Percentiles rank a stretch among this genome's conserved stretches.
Evolutionary conservation across 1,140 invertebrate genomes (phyloP).

Genomic region (Eumaeus atala): DNA sequence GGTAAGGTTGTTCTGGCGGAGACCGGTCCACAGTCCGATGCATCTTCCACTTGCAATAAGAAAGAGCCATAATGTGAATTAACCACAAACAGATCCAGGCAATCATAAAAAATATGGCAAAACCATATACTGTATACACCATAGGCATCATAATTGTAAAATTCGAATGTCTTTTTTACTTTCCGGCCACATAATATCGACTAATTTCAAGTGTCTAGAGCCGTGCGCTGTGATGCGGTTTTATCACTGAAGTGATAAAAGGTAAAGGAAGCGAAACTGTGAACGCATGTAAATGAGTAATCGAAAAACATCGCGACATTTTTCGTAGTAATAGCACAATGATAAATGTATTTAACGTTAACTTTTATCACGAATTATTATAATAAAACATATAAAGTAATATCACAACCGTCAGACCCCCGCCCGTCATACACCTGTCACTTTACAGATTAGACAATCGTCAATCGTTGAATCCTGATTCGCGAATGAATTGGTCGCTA

Average conservation of each 20-base stretch:
- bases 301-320: conserved; percentile 43
- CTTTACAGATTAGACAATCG: conserved; percentile 19
- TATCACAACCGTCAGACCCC: conserved; percentile 26
- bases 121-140: conserved; percentile 75
- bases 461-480: background rate
- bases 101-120: conserved; percentile 80
- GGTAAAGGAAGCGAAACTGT: conserved; percentile 24
- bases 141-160: conserved; percentile 71
- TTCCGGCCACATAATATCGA: conserved; percentile 70
- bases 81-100: conserved; percentile 80
- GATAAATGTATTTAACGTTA: conserved; percentile 25
- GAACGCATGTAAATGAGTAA: conserved; percentile 34
- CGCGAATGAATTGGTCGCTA: background rate
- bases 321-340: conserved; percentile 27
- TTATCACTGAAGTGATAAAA: conserved; percentile 51
- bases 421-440: conserved; percentile 23
- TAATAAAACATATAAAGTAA: conserved; percentile 10
- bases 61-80: conserved; percentile 78
- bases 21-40: conserved; percentile 73
- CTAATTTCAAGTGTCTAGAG: conserved; percentile 41
- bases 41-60: conserved; percentile 76
- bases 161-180: conserved; percentile 45
- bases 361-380: conserved; percentile 25
- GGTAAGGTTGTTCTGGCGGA: conserved; percentile 85
- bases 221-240: conserved; percentile 56